These are phyloP conservation scores for Notarius quadriscutis DNA, from an alignment of 2,113 vertebrate species.

Conservation along the genomic window DNA sequence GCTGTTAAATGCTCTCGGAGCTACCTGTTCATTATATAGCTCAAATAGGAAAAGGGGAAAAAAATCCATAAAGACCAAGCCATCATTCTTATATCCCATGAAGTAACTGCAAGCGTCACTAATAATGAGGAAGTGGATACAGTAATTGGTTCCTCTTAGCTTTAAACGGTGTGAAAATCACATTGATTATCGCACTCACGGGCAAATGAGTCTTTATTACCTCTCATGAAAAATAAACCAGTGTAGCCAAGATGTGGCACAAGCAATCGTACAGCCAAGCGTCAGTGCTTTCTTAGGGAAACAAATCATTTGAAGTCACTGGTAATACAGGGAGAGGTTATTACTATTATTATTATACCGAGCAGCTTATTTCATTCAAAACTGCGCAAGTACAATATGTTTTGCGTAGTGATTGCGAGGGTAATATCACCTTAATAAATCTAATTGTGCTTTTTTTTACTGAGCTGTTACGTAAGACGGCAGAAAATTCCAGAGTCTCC, in stretches of 20 bases:
- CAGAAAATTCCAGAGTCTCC: conserved; percentile 28
- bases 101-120: conserved; percentile 55
- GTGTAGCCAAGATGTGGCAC: conserved; percentile 23
- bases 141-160: conserved; percentile 56
- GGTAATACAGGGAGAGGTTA: conserved; percentile 22
- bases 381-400: conserved; percentile 26
- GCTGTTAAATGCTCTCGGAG: not conserved
- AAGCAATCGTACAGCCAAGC: conserved; percentile 8
- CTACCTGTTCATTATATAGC: not conserved
- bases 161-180: conserved; percentile 64
- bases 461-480: conserved; percentile 15
- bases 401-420: conserved; percentile 50
- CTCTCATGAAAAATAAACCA: conserved; percentile 43
- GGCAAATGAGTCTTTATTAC: conserved; percentile 57
- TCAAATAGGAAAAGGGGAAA: not conserved
- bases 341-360: conserved; percentile 37
- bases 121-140: conserved; percentile 64
- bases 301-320: not conserved
- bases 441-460: conserved; percentile 7
- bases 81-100: conserved; percentile 35
- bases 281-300: not conserved
- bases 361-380: conserved; percentile 51
- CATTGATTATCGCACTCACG: conserved; percentile 58
- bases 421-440: conserved; percentile 61
- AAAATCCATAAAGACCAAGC: not conserved